These are phyloP conservation scores for Chiloscyllium plagiosum DNA, from an alignment of 2,113 vertebrate species.

Conservation along the genomic window DNA sequence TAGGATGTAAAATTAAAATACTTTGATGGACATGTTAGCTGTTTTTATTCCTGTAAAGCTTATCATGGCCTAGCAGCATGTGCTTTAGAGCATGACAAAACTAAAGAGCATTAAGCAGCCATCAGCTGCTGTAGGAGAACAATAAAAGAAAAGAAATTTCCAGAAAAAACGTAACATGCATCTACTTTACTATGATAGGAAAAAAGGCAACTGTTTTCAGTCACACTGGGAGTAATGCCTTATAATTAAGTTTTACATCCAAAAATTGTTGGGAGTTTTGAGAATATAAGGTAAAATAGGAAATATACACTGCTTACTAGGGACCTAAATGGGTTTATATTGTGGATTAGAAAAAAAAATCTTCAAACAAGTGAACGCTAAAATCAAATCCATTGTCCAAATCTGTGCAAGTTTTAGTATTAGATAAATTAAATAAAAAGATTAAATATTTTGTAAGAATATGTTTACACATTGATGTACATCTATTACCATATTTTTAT, in stretches of 20 bases:
- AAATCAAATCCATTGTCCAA: neutral
- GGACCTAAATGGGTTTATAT: neutral
- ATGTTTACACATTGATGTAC: neutral
- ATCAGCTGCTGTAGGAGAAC: conserved; percentile 89
- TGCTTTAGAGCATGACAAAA: conserved; percentile 89
- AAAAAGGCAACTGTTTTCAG: conserved; percentile 23
- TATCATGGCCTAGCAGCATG: conserved; percentile 89
- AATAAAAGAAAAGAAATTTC: conserved; percentile 86
- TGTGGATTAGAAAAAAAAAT: neutral
- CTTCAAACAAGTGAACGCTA: neutral
- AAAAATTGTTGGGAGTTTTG: neutral
- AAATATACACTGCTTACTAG: neutral
- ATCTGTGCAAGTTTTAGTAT: neutral
- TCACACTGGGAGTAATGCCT: neutral
- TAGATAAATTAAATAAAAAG: neutral
- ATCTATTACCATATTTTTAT: neutral
- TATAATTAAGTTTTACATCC: neutral
- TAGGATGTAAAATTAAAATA: conserved; percentile 85
- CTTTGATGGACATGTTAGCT: conserved; percentile 77
- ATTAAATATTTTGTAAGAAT: conserved; percentile 22
- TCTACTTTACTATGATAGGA: conserved; percentile 58
- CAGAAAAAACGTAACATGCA: conserved; percentile 79
- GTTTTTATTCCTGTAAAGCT: conserved; percentile 73
- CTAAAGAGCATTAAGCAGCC: conserved; percentile 98
- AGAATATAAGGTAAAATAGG: neutral